Evolutionary conservation across 2,797 vertebrate genomes (phyloP).

Genomic region (Ispidina lecontei): DNA sequence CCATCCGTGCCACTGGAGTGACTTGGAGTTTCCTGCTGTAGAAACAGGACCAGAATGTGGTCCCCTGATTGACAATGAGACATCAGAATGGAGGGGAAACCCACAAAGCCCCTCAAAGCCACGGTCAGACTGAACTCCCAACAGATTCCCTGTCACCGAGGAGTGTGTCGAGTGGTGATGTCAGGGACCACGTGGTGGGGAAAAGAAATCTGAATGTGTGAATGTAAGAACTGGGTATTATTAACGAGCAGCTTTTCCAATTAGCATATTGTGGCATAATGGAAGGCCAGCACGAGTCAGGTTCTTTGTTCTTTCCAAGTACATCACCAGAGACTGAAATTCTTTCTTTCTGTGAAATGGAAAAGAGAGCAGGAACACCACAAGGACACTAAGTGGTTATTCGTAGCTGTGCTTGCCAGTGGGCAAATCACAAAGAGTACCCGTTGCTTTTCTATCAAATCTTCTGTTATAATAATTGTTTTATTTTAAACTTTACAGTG

Average conservation of each 20-base stretch:
- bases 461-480: not conserved
- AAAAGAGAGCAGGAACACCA: not conserved
- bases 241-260: not conserved
- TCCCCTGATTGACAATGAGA: not conserved
- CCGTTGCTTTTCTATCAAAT: not conserved
- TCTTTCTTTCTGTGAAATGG: not conserved
- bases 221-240: not conserved
- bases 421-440: not conserved
- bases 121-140: not conserved
- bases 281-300: not conserved
- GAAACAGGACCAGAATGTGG: constrained; percentile 4
- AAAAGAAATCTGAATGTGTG: not conserved
- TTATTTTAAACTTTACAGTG: not conserved
- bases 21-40: constrained; percentile 6
- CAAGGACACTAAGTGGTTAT: not conserved
- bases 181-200: not conserved
- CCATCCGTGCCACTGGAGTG: not conserved
- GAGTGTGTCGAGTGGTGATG: not conserved
- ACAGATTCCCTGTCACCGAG: not conserved
- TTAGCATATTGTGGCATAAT: not conserved
- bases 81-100: constrained; percentile 10
- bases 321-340: rapidly evolving
- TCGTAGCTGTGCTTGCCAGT: not conserved
- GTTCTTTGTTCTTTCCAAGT: not conserved
- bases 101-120: not conserved